Conservation (phyloP, 2,113 vertebrate genomes). For the Garra rufa region DNA sequence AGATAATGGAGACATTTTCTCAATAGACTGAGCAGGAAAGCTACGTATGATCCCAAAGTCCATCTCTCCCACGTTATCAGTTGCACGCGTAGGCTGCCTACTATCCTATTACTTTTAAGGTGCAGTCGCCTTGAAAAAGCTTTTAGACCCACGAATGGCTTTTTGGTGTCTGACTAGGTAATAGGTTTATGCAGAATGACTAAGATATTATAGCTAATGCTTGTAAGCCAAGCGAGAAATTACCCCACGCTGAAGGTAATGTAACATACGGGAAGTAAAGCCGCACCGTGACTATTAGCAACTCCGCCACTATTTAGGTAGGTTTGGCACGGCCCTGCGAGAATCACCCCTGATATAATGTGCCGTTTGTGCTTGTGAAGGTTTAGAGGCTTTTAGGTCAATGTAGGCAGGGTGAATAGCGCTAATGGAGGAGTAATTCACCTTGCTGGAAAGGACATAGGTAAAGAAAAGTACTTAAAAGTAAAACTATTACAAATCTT, state of each 20-base stretch:
- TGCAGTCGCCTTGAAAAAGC: conserved; percentile 54
- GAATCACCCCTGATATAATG: conserved; percentile 8
- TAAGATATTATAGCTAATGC: conserved; percentile 57
- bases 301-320: neutral
- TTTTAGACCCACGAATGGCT: conserved; percentile 53
- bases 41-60: conserved; percentile 36
- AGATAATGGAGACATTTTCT: conserved; percentile 43
- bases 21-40: conserved; percentile 30
- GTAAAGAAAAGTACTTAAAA: conserved; percentile 16
- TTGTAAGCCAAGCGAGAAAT: conserved; percentile 63
- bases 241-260: conserved; percentile 51
- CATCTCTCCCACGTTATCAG: neutral
- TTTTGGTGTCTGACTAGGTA: conserved; percentile 49
- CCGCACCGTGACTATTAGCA: conserved; percentile 31
- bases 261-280: conserved; percentile 49
- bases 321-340: neutral
- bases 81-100: conserved; percentile 18
- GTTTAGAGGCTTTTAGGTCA: conserved; percentile 12
- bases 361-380: neutral
- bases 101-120: conserved; percentile 50
- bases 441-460: conserved; percentile 54
- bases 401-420: conserved; percentile 17
- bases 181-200: conserved; percentile 60
- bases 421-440: conserved; percentile 56
- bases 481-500: too few species aligned